Evolutionary conservation across 2,797 vertebrate genomes (phyloP).

Genomic region (Nothura maculosa): DNA sequence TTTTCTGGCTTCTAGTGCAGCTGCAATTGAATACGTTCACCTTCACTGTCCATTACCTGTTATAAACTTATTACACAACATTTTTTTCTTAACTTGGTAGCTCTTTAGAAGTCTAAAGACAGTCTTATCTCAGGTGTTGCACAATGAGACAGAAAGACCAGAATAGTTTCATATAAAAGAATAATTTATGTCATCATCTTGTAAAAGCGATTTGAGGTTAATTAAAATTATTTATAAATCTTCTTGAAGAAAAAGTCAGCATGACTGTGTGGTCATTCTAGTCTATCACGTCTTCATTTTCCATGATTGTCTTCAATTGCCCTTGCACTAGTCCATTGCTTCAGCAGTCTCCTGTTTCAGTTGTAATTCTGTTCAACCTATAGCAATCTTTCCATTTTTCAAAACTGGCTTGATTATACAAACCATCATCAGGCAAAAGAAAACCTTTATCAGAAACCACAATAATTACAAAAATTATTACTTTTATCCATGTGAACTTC

Average conservation of each 20-base stretch:
- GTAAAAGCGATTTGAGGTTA: not conserved
- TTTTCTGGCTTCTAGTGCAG: not conserved
- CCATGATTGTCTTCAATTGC: not conserved
- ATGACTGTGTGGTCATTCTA: fast-evolving
- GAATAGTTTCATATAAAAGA: not conserved
- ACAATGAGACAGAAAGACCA: not conserved
- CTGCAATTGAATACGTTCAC: not conserved
- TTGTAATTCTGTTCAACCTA: not conserved
- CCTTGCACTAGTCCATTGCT: not conserved
- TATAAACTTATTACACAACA: not conserved
- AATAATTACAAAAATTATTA: conserved; percentile 1
- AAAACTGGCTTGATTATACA: not conserved
- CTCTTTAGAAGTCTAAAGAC: not conserved
- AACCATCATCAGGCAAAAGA: not conserved
- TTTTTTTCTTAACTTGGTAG: not conserved
- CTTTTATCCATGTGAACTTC: not conserved
- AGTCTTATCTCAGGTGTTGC: not conserved
- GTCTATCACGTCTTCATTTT: not conserved
- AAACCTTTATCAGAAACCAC: not conserved
- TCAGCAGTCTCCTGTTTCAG: not conserved
- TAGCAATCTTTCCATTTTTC: not conserved
- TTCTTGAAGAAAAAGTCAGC: not conserved
- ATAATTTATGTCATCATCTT: not conserved
- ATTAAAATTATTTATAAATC: not conserved
- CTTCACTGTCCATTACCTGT: not conserved